phyloP scores from a whole-genome alignment of 2,797 vertebrate species.

The Melanotaenia trifasciata region DNA sequence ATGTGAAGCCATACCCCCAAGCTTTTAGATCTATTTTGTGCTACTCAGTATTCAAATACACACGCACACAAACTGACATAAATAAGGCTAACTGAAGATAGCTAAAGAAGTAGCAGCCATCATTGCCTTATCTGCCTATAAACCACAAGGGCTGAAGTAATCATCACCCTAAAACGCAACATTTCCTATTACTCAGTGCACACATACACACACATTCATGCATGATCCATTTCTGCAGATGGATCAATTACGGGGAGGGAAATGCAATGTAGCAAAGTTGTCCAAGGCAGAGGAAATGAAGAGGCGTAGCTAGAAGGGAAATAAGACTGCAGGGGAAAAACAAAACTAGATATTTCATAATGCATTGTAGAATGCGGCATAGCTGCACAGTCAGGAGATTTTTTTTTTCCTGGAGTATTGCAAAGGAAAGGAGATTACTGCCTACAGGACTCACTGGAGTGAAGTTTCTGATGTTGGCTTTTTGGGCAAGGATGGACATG shows the following conservation, averaged over 20 bases:
- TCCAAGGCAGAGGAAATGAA: constrained; percentile 63
- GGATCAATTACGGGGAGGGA: constrained; percentile 68
- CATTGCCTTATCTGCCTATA: constrained; percentile 64
- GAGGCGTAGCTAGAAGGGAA: constrained; percentile 65
- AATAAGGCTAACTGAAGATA: constrained; percentile 49
- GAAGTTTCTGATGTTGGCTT: constrained; percentile 42
- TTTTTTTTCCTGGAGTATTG: constrained; percentile 41
- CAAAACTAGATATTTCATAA: constrained; percentile 71
- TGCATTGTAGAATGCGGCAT: constrained; percentile 50
- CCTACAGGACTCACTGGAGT: constrained; percentile 38
- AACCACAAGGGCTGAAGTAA: constrained; percentile 66
- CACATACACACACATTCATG: constrained; percentile 5
- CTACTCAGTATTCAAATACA: constrained; percentile 24
- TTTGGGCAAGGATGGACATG: constrained; percentile 23
- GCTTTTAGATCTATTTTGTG: constrained; percentile 48
- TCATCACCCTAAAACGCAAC: constrained; percentile 68
- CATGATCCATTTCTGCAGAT: constrained; percentile 64
- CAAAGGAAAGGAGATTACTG: constrained; percentile 46
- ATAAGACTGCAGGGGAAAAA: constrained; percentile 54
- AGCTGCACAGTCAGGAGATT: constrained; percentile 66
- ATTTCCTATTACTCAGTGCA: constrained; percentile 60
- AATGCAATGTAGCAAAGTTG: constrained; percentile 55
- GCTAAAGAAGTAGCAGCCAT: constrained; percentile 61
- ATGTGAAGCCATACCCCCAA: constrained; percentile 19
- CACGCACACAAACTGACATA: constrained; percentile 34